A percentile compares a stretch with the other conserved stretches of the same genome.
Evolutionary conservation across 2,113 vertebrate genomes (phyloP).

Genomic region (Tyrannus savana): DNA sequence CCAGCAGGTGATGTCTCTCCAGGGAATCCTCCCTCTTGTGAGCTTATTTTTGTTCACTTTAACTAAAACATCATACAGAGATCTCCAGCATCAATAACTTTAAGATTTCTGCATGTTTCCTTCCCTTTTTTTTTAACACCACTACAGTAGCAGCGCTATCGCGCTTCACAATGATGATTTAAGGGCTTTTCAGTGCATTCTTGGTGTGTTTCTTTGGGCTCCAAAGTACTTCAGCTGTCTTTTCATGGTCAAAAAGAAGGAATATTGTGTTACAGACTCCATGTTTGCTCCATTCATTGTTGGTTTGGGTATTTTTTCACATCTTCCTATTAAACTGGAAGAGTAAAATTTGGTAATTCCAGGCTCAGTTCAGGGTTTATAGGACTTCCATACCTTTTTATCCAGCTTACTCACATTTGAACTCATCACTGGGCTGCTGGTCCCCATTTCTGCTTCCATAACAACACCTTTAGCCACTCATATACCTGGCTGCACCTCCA

Average conservation of each 20-base stretch:
- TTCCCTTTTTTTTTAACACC: neutral
- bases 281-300: neutral
- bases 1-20: neutral
- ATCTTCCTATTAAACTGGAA: neutral
- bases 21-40: neutral
- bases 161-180: neutral
- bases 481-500: neutral
- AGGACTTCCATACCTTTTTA: neutral
- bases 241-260: neutral
- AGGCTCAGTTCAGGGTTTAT: neutral
- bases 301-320: neutral
- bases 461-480: neutral
- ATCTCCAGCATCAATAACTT: neutral
- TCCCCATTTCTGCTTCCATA: neutral
- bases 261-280: neutral
- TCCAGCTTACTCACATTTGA: neutral
- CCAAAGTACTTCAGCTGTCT: neutral
- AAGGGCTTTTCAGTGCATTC: neutral
- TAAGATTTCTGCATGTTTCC: neutral
- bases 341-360: neutral
- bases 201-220: neutral
- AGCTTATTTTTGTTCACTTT: neutral
- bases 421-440: neutral
- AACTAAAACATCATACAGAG: neutral
- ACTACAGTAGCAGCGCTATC: neutral